phyloP scores from a whole-genome alignment of 2,113 vertebrate species.

The Poecile atricapillus region DNA sequence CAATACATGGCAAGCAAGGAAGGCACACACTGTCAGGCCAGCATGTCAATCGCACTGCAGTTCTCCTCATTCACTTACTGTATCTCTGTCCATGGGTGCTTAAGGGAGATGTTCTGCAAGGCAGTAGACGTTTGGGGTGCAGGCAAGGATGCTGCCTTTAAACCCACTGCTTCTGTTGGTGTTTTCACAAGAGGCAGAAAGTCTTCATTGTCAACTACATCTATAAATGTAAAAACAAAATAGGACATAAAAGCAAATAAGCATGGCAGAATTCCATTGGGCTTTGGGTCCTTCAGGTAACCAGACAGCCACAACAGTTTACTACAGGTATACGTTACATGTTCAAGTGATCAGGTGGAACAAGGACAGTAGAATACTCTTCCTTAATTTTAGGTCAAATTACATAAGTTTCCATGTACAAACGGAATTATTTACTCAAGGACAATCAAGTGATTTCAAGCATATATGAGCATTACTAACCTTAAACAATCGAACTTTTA shows the following conservation, averaged over 20 bases:
- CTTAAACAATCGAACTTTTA: not conserved
- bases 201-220: conserved; percentile 60
- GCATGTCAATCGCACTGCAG: rapidly evolving
- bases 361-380: not conserved
- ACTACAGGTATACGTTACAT: not conserved
- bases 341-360: not conserved
- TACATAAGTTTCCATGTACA: not conserved
- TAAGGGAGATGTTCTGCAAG: conserved; percentile 88
- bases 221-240: conserved; percentile 19
- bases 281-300: not conserved
- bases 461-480: not conserved
- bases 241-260: not conserved
- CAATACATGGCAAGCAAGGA: not conserved
- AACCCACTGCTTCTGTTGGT: conserved; percentile 83
- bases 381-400: not conserved
- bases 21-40: not conserved
- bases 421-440: not conserved
- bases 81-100: conserved; percentile 92
- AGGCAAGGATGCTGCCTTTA: conserved; percentile 75
- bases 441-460: not conserved
- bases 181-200: conserved; percentile 84
- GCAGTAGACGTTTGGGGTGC: conserved; percentile 64
- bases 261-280: not conserved
- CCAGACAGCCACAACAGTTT: not conserved
- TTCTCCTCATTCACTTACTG: conserved; percentile 79